These are phyloP conservation scores for Schrankia costaestrigalis DNA, from an alignment of 2,888 invertebrate genomes.

Conservation along the genomic window DNA sequence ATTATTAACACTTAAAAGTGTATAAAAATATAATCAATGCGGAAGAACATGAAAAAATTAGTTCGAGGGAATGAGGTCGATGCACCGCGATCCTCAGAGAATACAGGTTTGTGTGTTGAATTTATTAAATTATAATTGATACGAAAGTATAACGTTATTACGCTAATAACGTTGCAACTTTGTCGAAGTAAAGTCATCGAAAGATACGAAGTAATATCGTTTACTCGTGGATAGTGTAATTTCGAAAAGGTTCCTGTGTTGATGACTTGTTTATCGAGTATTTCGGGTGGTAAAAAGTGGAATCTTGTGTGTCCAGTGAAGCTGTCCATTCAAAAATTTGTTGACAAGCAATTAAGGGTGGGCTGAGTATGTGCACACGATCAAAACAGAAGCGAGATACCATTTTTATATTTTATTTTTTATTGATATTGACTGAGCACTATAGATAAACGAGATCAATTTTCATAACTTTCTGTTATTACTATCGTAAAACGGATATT, in stretches of 20 bases:
- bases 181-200: constrained; percentile 27
- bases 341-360: constrained; percentile 73
- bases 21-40: constrained; percentile 36
- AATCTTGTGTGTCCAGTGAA: constrained; percentile 56
- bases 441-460: constrained; percentile 11
- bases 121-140: constrained; percentile 49
- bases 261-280: constrained; percentile 65
- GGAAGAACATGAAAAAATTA: constrained; percentile 17
- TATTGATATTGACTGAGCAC: constrained; percentile 35
- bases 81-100: constrained; percentile 21
- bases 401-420: constrained; percentile 35
- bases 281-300: constrained; percentile 58
- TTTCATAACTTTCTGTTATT: neutral
- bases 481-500: too few species aligned
- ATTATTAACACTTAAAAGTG: too few species aligned
- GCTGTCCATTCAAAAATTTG: constrained; percentile 71
- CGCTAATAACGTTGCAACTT: constrained; percentile 34
- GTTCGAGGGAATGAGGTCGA: constrained; percentile 30
- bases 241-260: constrained; percentile 45
- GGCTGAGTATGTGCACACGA: constrained; percentile 34
- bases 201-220: too few species aligned
- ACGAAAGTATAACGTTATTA: constrained; percentile 39
- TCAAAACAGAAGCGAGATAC: constrained; percentile 36
- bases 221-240: constrained; percentile 24
- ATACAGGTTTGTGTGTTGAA: constrained; percentile 31